These are phyloP conservation scores for Melanotaenia boesemani DNA, from an alignment of 2,797 vertebrate genomes.

Conservation along the genomic window DNA sequence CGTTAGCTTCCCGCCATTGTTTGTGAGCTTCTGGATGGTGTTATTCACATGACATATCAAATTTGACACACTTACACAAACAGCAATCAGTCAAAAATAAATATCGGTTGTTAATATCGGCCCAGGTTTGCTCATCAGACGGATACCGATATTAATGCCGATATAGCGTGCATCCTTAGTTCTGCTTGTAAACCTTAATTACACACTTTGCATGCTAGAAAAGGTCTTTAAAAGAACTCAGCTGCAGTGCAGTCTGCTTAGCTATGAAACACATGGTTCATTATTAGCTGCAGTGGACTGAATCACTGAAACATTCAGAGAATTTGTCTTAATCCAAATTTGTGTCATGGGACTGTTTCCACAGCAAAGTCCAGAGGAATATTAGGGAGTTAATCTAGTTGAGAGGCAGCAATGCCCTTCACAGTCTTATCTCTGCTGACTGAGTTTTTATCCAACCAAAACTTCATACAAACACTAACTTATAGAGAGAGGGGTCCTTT, in stretches of 20 bases:
- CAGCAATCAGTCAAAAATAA: no score
- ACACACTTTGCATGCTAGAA: background rate
- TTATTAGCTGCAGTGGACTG: background rate
- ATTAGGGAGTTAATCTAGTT: background rate
- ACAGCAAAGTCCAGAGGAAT: background rate
- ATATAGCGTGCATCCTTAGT: no score
- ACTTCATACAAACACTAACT: conserved; percentile 72
- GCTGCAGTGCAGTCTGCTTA: background rate
- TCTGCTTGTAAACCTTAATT: background rate
- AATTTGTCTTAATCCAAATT: background rate
- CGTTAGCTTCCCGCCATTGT: no score
- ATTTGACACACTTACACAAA: no score
- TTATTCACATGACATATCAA: no score
- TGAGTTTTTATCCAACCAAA: background rate
- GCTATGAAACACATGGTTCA: conserved; percentile 7
- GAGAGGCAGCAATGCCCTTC: background rate
- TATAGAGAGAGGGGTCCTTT: conserved; percentile 93
- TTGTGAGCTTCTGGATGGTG: no score
- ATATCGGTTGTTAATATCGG: no score
- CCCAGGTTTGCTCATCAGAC: no score
- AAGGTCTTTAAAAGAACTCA: background rate
- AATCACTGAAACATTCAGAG: conserved; percentile 10
- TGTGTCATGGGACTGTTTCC: conserved; percentile 12
- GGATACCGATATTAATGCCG: no score
- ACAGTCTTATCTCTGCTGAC: background rate